These are phyloP conservation scores for Ptychobarbus kaznakovi DNA, from an alignment of 2,797 vertebrate genomes.

Conservation along the genomic window DNA sequence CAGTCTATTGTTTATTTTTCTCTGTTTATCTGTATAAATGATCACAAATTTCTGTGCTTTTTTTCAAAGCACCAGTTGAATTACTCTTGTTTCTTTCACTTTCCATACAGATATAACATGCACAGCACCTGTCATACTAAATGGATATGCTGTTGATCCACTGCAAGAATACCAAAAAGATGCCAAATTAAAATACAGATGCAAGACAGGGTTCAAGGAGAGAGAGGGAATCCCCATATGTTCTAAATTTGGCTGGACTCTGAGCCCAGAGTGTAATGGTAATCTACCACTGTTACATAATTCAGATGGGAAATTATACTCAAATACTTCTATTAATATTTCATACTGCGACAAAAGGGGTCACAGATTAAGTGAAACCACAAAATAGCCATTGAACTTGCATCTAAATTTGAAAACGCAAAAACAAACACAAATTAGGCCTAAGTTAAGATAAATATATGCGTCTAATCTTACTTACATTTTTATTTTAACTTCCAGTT, in stretches of 20 bases:
- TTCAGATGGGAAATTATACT: neutral
- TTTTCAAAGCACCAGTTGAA: neutral
- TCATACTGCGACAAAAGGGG: too few species aligned
- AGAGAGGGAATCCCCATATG: constrained; percentile 46
- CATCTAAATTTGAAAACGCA: too few species aligned
- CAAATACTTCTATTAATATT: too few species aligned
- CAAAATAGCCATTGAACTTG: too few species aligned
- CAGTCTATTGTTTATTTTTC: neutral
- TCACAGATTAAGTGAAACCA: too few species aligned
- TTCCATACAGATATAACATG: constrained; percentile 65
- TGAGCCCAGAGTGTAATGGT: constrained; percentile 60
- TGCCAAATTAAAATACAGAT: constrained; percentile 45
- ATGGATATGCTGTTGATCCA: neutral
- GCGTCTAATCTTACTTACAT: neutral
- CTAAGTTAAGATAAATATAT: neutral
- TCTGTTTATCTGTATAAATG: neutral
- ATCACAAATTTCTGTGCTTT: neutral
- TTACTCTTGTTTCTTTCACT: neutral
- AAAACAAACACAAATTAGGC: too few species aligned
- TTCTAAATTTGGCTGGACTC: constrained; percentile 53
- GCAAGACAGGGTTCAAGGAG: neutral
- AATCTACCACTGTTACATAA: constrained; percentile 54
- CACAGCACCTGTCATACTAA: rapidly evolving
- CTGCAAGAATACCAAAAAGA: neutral
- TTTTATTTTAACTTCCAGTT: neutral